Evolutionary conservation across 2,113 vertebrate genomes (phyloP).

Genomic region (Syrmaticus mikado): DNA sequence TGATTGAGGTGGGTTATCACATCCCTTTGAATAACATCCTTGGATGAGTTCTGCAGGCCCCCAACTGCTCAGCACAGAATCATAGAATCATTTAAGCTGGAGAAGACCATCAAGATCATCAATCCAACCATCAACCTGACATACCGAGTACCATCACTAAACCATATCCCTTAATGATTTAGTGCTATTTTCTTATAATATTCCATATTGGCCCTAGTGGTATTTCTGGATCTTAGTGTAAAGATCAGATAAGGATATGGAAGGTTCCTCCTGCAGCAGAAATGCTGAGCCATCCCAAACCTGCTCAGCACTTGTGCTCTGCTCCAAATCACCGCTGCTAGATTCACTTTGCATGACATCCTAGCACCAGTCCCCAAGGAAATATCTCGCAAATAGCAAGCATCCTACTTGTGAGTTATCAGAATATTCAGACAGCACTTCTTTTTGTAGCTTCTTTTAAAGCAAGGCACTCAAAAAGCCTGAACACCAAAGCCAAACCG

Average conservation of each 20-base stretch:
- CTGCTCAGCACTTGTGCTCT: not conserved
- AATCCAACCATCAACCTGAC: too few relatives aligned
- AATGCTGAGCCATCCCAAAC: not conserved
- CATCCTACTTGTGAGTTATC: not conserved
- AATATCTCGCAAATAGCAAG: not conserved
- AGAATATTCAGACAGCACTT: not conserved
- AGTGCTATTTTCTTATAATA: too few relatives aligned
- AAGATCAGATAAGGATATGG: too few relatives aligned
- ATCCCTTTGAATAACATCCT: not conserved
- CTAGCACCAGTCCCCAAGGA: not conserved
- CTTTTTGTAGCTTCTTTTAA: not conserved
- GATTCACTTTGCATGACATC: not conserved
- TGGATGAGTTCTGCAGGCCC: not conserved
- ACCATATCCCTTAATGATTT: too few relatives aligned
- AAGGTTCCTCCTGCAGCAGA: not conserved
- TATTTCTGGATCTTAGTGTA: too few relatives aligned
- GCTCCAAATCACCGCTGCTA: not conserved
- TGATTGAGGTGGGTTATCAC: not conserved
- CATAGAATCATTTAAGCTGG: too few relatives aligned
- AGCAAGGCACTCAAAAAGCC: not conserved
- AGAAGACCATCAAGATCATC: too few relatives aligned
- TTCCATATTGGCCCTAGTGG: too few relatives aligned
- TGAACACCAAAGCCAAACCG: not conserved
- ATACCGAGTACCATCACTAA: too few relatives aligned
- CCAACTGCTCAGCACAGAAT: not conserved